Evolutionary conservation across 2,888 invertebrate genomes (phyloP).

Genomic region (Tipula unca): DNA sequence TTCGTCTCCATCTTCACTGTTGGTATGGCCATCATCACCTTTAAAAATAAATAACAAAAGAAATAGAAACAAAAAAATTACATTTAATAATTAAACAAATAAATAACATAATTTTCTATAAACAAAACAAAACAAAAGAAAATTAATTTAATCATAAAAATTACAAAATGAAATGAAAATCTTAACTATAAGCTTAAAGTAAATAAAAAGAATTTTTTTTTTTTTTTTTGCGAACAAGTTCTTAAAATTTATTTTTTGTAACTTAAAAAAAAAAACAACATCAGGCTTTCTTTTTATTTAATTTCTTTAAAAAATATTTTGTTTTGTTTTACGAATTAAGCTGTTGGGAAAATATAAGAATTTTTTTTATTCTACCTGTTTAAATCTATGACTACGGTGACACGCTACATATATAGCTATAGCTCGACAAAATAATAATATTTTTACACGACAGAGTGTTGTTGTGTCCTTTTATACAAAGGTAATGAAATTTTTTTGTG

Average conservation of each 20-base stretch:
- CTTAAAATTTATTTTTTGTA: background rate
- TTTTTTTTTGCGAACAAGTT: background rate
- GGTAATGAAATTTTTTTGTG: background rate
- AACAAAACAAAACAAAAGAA: background rate
- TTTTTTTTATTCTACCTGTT: background rate
- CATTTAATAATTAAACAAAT: background rate
- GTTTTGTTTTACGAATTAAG: background rate
- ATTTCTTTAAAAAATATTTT: background rate
- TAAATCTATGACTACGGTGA: background rate
- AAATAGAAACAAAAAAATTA: background rate
- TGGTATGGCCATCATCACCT: constrained; percentile 45
- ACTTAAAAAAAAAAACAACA: background rate
- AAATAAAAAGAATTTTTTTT: background rate
- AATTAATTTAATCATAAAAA: background rate
- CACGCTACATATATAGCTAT: no score
- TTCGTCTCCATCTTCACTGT: constrained; percentile 46
- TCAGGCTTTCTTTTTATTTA: background rate
- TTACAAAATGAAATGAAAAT: background rate
- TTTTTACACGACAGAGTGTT: background rate
- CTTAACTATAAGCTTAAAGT: background rate
- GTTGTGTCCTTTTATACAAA: background rate
- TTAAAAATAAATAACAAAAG: constrained; percentile 22
- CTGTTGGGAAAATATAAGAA: background rate
- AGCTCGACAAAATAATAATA: background rate
- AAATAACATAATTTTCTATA: background rate